Percentiles rank a stretch among this genome's conserved stretches.
phyloP scores from a whole-genome alignment of 2,888 invertebrate species.

The Drosophila rellima region DNA sequence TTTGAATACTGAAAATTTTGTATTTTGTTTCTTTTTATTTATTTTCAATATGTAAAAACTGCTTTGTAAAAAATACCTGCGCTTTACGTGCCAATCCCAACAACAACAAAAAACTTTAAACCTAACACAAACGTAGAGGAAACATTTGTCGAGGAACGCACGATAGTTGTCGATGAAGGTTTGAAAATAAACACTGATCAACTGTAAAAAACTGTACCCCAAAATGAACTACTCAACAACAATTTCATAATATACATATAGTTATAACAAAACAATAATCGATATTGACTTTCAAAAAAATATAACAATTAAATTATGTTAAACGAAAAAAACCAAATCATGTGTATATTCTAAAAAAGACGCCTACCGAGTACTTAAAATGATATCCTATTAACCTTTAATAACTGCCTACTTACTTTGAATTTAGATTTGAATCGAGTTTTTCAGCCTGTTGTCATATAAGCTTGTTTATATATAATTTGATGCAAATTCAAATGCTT shows the following conservation, averaged over 20 bases:
- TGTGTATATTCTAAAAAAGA: conserved; percentile 80
- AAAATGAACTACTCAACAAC: conserved; percentile 70
- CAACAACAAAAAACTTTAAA: conserved; percentile 41
- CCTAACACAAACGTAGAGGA: conserved; percentile 78
- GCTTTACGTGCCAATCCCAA: conserved; percentile 66
- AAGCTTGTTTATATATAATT: conserved; percentile 51
- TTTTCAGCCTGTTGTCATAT: conserved; percentile 70
- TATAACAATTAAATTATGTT: conserved; percentile 75
- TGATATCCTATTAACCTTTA: conserved; percentile 57
- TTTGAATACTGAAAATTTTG: conserved; percentile 44
- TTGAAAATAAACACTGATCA: conserved; percentile 84
- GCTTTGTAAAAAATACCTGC: conserved; percentile 70
- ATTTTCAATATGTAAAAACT: conserved; percentile 60
- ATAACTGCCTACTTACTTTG: conserved; percentile 57
- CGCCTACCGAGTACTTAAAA: conserved; percentile 41
- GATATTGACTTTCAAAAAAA: conserved; percentile 70
- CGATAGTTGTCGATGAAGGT: conserved; percentile 85
- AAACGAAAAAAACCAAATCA: conserved; percentile 66
- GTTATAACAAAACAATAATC: conserved; percentile 63
- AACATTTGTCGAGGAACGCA: conserved; percentile 85
- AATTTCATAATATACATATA: conserved; percentile 56
- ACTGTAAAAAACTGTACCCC: conserved; percentile 74
- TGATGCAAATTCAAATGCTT: conserved; percentile 46
- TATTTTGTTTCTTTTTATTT: conserved; percentile 61
- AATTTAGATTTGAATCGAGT: conserved; percentile 9